Conservation (phyloP, 2,888 invertebrate genomes). For the Acheta domesticus region DNA sequence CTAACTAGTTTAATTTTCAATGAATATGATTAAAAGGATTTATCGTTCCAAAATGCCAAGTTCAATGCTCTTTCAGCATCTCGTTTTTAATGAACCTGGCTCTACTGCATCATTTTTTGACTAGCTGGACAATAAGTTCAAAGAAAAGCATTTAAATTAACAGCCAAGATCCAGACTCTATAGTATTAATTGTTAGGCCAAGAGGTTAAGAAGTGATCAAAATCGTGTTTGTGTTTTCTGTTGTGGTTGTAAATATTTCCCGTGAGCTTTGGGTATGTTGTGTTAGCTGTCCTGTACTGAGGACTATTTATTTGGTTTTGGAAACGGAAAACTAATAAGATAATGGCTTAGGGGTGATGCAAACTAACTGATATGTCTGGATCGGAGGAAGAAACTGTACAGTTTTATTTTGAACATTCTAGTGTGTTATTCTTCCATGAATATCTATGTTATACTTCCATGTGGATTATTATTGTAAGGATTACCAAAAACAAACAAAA, state of each 20-base stretch:
- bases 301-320: not conserved
- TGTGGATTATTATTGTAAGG: not conserved
- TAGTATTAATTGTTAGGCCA: not conserved
- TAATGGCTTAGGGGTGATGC: not conserved
- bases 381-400: not conserved
- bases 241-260: conserved; percentile 5
- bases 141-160: too few species aligned
- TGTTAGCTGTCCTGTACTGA: not conserved
- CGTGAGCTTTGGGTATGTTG: not conserved
- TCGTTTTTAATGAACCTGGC: too few species aligned
- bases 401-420: not conserved
- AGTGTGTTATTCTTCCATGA: conserved; percentile 2
- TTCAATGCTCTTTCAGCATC: too few species aligned
- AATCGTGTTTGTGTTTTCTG: not conserved
- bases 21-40: too few species aligned
- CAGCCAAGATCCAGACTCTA: too few species aligned
- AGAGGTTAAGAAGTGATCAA: conserved; percentile 9
- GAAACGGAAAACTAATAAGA: conserved; percentile 3
- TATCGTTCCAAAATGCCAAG: too few species aligned
- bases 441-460: conserved; percentile 8
- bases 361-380: not conserved
- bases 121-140: too few species aligned
- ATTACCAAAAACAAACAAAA: not conserved
- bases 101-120: too few species aligned
- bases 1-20: too few species aligned